phyloP scores from a whole-genome alignment of 1,140 invertebrate species.

The Drosophila subobscura region DNA sequence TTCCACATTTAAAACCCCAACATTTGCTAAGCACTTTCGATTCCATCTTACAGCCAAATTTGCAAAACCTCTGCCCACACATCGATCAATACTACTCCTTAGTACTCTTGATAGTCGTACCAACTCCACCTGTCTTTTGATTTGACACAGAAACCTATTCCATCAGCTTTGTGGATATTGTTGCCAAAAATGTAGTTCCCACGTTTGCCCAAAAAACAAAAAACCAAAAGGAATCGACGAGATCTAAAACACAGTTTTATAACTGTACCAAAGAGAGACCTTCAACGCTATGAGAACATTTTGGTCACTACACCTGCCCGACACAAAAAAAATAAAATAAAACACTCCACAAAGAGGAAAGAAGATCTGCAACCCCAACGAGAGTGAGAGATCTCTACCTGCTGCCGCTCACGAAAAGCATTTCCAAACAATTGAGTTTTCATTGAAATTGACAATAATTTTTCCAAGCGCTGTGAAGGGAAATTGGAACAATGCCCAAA shows the following conservation, averaged over 20 bases:
- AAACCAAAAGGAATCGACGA: slow-evolving; percentile 20
- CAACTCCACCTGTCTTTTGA: slow-evolving; percentile 29
- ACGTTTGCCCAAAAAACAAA: slow-evolving; percentile 56
- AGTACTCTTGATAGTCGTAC: slow-evolving; percentile 9
- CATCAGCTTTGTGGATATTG: slow-evolving; percentile 23
- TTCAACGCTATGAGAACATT: slow-evolving; percentile 65
- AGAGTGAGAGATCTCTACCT: slow-evolving; percentile 47
- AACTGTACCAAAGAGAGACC: slow-evolving; percentile 60
- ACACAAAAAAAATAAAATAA: slow-evolving; percentile 36
- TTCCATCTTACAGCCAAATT: too few species aligned
- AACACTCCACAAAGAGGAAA: slow-evolving; percentile 56
- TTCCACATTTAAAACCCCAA: too few species aligned
- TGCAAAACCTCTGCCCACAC: too few species aligned
- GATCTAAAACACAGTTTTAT: slow-evolving; percentile 64
- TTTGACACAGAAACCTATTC: slow-evolving; percentile 26
- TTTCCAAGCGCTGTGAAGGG: slow-evolving; percentile 30
- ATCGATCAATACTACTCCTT: too few species aligned
- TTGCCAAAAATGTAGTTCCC: slow-evolving; percentile 63
- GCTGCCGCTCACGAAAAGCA: slow-evolving; percentile 32
- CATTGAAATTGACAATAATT: slow-evolving; percentile 63
- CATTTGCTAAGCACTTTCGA: too few species aligned
- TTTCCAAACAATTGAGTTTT: slow-evolving; percentile 78
- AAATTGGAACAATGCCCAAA: slow-evolving; percentile 63
- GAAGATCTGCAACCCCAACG: slow-evolving; percentile 74
- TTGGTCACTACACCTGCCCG: slow-evolving; percentile 66